A percentile compares a stretch with the other conserved stretches of the same genome.
Conservation (phyloP, 2,113 vertebrate genomes). For the Oncorhynchus clarkii region DNA sequence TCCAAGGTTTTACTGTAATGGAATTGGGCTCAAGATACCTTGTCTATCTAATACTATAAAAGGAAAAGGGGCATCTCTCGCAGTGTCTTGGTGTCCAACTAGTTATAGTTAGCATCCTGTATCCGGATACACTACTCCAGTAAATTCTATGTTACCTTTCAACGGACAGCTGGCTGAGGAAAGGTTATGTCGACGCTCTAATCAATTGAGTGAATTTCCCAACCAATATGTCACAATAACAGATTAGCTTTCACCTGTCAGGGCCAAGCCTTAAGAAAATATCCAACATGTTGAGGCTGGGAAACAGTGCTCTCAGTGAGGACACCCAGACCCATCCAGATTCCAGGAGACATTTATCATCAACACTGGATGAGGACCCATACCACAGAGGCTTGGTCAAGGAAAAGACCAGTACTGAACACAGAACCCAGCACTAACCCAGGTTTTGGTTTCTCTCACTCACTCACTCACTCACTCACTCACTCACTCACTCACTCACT, state of each 20-base stretch:
- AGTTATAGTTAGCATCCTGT: too few species aligned
- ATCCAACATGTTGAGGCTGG: too few species aligned
- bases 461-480: too few species aligned
- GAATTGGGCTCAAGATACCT: neutral
- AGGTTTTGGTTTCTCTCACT: too few species aligned
- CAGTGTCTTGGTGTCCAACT: too few species aligned
- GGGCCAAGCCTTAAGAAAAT: too few species aligned
- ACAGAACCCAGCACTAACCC: too few species aligned
- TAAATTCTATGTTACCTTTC: neutral
- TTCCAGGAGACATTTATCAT: neutral
- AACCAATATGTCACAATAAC: neutral
- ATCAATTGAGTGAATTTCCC: too few species aligned
- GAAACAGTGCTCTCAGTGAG: neutral
- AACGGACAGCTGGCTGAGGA: neutral
- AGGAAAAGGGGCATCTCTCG: neutral
- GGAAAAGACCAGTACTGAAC: constrained; percentile 4
- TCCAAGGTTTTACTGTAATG: neutral
- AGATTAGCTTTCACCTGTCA: too few species aligned
- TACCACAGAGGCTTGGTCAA: constrained; percentile 25
- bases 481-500: too few species aligned
- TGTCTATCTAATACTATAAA: neutral
- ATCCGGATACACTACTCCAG: too few species aligned
- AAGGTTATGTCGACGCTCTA: too few species aligned
- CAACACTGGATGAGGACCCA: constrained; percentile 6
- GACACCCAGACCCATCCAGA: constrained; percentile 20